phyloP scores from a whole-genome alignment of 2,888 invertebrate genomes.

The Drosophila pullipes region DNA sequence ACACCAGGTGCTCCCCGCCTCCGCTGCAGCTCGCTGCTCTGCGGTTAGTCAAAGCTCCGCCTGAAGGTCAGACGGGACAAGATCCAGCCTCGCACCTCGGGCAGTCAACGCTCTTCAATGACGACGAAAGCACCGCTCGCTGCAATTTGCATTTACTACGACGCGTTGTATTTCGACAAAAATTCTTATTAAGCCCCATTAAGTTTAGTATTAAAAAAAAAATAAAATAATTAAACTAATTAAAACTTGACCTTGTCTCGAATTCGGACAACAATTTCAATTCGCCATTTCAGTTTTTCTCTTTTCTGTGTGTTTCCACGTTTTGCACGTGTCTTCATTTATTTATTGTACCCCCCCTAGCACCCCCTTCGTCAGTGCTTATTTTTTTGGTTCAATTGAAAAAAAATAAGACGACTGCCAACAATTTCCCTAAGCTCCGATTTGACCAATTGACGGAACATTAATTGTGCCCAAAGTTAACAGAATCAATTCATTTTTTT shows the following conservation, averaged over 20 bases:
- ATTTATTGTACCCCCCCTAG: constrained; percentile 44
- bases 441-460: constrained; percentile 72
- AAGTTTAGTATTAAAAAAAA: constrained; percentile 30
- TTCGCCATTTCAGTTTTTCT: constrained; percentile 32
- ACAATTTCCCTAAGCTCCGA: constrained; percentile 31
- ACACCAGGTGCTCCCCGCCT: constrained; percentile 10
- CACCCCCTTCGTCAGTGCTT: constrained; percentile 61
- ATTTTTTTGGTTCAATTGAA: constrained; percentile 49
- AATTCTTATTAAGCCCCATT: constrained; percentile 20
- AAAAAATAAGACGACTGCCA: constrained; percentile 66
- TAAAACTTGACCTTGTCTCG: constrained; percentile 44
- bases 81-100: constrained; percentile 28
- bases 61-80: constrained; percentile 75
- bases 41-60: constrained; percentile 46
- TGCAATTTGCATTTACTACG: constrained; percentile 49
- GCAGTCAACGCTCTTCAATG: constrained; percentile 74
- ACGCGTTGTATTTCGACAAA: constrained; percentile 50
- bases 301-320: constrained; percentile 43
- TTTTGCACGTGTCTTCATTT: constrained; percentile 64
- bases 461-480: constrained; percentile 60
- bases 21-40: not conserved
- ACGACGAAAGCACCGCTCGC: constrained; percentile 66
- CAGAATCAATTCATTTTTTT: constrained; percentile 30
- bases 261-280: constrained; percentile 41
- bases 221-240: not conserved